Evolutionary conservation across 2,888 invertebrate genomes (phyloP).

Genomic region (Hirudinaria manillensis): DNA sequence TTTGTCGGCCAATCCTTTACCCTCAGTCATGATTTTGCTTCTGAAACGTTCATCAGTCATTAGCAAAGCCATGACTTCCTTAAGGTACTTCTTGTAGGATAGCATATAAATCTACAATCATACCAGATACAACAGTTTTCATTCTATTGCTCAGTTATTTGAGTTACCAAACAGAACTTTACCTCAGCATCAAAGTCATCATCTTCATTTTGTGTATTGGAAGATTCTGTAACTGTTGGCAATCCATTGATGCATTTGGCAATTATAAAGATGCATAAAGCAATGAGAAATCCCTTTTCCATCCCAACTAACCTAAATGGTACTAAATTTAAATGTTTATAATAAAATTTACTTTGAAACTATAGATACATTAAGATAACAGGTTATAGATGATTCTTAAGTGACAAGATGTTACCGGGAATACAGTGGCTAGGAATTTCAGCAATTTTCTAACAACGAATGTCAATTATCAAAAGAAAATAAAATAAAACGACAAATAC

Average conservation of each 20-base stretch:
- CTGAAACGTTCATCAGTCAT: constrained; percentile 67
- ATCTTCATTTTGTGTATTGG: neutral
- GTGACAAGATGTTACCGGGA: no score
- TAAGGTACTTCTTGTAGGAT: constrained; percentile 74
- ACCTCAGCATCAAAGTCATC: constrained; percentile 11
- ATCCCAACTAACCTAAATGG: neutral
- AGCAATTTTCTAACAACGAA: no score
- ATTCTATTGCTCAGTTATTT: no score
- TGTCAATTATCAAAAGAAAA: no score
- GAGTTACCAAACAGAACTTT: neutral
- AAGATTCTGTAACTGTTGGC: neutral
- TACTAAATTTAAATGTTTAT: no score
- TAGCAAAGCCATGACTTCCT: constrained; percentile 78
- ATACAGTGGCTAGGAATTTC: no score
- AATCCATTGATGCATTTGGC: neutral
- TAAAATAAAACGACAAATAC: no score
- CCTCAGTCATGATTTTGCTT: constrained; percentile 43
- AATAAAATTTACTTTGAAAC: no score
- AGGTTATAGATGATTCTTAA: no score
- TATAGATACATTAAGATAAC: no score
- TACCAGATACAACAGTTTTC: constrained; percentile 14
- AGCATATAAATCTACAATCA: constrained; percentile 44
- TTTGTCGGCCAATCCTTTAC: constrained; percentile 21
- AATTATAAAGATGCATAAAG: neutral
- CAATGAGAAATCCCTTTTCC: neutral